Conservation (phyloP, 2,888 invertebrate genomes). For the Sceliomorpha sp. region DNA sequence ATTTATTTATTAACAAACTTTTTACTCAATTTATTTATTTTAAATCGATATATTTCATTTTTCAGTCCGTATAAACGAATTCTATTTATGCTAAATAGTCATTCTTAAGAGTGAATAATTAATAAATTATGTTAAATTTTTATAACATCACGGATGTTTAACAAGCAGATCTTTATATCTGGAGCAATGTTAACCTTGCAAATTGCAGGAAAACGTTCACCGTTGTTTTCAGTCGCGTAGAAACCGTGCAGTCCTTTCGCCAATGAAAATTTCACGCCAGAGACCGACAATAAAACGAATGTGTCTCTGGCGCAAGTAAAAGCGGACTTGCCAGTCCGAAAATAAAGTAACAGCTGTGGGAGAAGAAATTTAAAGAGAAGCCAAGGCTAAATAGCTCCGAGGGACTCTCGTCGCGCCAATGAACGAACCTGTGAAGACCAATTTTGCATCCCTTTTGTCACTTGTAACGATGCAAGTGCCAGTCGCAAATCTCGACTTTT, state of each 20-base stretch:
- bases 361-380: conserved; percentile 51
- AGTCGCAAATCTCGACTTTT: too few relatives aligned
- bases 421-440: conserved; percentile 34
- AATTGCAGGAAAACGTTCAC: conserved; percentile 41
- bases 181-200: conserved; percentile 2
- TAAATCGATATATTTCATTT: too few relatives aligned
- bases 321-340: conserved; percentile 50
- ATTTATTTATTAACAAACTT: too few relatives aligned
- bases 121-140: too few relatives aligned
- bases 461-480: conserved; percentile 15
- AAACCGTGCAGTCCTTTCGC: conserved; percentile 44
- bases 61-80: too few relatives aligned
- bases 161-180: too few relatives aligned
- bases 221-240: conserved; percentile 38
- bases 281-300: conserved; percentile 50
- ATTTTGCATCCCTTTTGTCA: conserved; percentile 45
- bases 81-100: too few relatives aligned
- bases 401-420: conserved; percentile 41
- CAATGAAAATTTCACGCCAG: conserved; percentile 52
- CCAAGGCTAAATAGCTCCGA: conserved; percentile 46
- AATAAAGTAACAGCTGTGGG: conserved; percentile 51
- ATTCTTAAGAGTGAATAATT: too few relatives aligned
- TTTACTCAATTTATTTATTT: too few relatives aligned
- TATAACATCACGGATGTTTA: too few relatives aligned
- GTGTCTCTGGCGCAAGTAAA: conserved; percentile 43